phyloP scores from a whole-genome alignment of 1,140 invertebrate genomes.

The Drosophila punjabiensis region DNA sequence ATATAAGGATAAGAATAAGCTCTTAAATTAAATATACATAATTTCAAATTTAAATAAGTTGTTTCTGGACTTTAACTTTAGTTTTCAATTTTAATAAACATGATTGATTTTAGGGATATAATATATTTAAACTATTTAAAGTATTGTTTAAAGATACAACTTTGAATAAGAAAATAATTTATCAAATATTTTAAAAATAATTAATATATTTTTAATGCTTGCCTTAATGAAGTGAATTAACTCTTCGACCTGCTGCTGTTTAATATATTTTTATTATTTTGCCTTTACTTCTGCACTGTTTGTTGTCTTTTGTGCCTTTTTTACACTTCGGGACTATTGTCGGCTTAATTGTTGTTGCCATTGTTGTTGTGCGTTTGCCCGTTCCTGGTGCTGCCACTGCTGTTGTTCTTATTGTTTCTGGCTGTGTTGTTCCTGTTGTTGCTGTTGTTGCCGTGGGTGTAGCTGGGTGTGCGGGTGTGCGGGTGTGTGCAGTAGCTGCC shows the following conservation, averaged over 20 bases:
- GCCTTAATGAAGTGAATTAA: not conserved
- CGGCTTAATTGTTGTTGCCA: constrained; percentile 68
- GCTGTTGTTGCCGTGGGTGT: constrained; percentile 8
- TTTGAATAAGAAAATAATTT: no score
- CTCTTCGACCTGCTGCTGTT: constrained; percentile 12
- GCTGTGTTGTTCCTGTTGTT: not conserved
- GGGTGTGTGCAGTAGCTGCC: constrained; percentile 53
- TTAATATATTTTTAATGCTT: not conserved
- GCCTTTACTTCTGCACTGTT: constrained; percentile 28
- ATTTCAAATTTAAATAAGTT: no score
- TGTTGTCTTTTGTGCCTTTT: constrained; percentile 50
- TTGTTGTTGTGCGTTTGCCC: constrained; percentile 39
- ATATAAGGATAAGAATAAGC: no score
- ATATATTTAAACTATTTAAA: no score
- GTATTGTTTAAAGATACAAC: no score
- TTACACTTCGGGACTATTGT: constrained; percentile 64
- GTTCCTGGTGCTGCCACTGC: constrained; percentile 3
- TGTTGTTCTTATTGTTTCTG: constrained; percentile 5
- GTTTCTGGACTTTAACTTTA: no score
- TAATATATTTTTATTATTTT: constrained; percentile 37
- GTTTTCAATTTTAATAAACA: no score
- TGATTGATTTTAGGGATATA: no score
- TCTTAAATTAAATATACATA: no score
- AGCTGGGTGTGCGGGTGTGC: constrained; percentile 26
- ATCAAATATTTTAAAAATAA: no score